Evolutionary conservation across 2,113 vertebrate species (phyloP).

Genomic region (Tragelaphus imberbis): DNA sequence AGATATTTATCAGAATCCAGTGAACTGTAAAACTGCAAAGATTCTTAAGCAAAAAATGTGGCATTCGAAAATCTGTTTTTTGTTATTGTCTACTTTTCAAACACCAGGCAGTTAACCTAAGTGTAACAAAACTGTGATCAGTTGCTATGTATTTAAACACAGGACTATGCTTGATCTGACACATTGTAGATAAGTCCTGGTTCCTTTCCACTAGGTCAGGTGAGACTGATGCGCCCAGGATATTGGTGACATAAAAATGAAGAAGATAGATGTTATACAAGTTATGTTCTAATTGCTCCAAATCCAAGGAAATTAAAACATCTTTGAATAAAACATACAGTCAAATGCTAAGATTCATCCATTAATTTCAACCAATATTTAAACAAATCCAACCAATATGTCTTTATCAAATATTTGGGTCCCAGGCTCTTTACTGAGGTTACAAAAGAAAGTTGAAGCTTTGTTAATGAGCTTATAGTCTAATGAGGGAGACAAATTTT

Average conservation of each 20-base stretch:
- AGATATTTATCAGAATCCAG: slow-evolving; percentile 11
- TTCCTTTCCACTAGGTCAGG: not conserved
- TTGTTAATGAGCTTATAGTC: not conserved
- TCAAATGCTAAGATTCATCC: not conserved
- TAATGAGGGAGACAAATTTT: not conserved
- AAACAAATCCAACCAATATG: not conserved
- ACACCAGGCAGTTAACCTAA: not conserved
- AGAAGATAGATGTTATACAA: not conserved
- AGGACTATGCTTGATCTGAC: not conserved
- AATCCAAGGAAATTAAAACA: not conserved
- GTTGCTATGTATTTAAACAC: not conserved
- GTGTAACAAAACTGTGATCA: not conserved
- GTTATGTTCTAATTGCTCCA: not conserved
- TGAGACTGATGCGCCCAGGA: not conserved
- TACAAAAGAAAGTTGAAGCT: not conserved
- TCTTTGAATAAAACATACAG: slow-evolving; percentile 15
- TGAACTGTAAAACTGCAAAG: not conserved
- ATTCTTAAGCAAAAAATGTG: not conserved
- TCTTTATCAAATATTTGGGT: not conserved
- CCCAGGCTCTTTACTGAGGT: not conserved
- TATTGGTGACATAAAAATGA: not conserved
- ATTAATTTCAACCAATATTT: slow-evolving; percentile 14
- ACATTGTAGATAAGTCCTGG: not conserved
- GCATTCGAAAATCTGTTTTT: slow-evolving; percentile 1
- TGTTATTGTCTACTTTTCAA: not conserved